These are phyloP conservation scores for Drosophila pectinifera DNA, from an alignment of 1,140 invertebrate species.

Conservation along the genomic window DNA sequence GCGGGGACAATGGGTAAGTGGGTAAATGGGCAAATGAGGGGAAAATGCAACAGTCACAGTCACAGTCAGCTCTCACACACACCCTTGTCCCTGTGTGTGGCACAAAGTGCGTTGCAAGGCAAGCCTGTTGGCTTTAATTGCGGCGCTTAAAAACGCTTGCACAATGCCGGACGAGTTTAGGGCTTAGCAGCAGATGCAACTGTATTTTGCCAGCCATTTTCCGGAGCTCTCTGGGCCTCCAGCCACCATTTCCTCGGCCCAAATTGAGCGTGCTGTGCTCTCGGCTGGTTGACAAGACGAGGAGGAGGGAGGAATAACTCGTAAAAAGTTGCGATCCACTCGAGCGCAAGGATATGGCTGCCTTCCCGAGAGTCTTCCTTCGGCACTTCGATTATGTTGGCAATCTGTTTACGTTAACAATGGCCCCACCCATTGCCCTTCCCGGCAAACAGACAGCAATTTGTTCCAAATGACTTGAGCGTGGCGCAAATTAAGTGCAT, in stretches of 20 bases:
- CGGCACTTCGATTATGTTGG: slow-evolving; percentile 43
- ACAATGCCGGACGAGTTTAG: slow-evolving; percentile 27
- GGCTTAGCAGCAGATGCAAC: slow-evolving; percentile 30
- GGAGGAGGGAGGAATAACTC: slow-evolving; percentile 14
- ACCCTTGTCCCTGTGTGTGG: neutral
- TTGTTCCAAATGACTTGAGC: slow-evolving; percentile 58
- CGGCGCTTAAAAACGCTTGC: slow-evolving; percentile 43
- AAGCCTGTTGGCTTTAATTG: slow-evolving; percentile 49
- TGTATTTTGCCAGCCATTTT: slow-evolving; percentile 19
- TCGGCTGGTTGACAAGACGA: slow-evolving; percentile 33
- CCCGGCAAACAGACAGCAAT: slow-evolving; percentile 43
- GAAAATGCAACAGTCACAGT: slow-evolving; percentile 26
- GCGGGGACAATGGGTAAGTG: slow-evolving; percentile 30
- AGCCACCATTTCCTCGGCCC: slow-evolving; percentile 17
- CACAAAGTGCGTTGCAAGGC: slow-evolving; percentile 37
- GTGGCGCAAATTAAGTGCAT: slow-evolving; percentile 62
- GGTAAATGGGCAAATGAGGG: too few species aligned
- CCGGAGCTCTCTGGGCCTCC: slow-evolving; percentile 9
- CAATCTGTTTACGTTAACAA: slow-evolving; percentile 57
- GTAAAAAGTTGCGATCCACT: slow-evolving; percentile 25
- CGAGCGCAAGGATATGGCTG: slow-evolving; percentile 30
- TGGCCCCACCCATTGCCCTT: slow-evolving; percentile 1
- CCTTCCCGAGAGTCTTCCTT: slow-evolving; percentile 19
- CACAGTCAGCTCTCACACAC: slow-evolving; percentile 7
- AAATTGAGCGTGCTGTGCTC: slow-evolving; percentile 43